Evolutionary conservation across 1,140 invertebrate genomes (phyloP).

Genomic region (Atta cephalotes): DNA sequence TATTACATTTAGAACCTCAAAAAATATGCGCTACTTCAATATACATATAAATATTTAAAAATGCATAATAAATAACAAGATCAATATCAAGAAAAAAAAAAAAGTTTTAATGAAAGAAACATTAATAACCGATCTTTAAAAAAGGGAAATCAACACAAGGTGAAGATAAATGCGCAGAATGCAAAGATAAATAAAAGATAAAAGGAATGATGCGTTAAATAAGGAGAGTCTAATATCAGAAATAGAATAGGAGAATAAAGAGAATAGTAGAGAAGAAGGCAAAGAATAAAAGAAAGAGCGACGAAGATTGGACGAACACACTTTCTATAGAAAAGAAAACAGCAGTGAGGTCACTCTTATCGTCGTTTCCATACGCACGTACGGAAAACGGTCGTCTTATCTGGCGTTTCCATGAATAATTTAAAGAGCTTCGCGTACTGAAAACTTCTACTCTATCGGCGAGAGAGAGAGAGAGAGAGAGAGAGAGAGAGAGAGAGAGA

Average conservation of each 20-base stretch:
- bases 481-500: background rate
- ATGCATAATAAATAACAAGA: background rate
- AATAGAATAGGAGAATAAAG: background rate
- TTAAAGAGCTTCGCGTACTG: slow-evolving; percentile 73
- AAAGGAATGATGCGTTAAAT: background rate
- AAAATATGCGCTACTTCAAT: too few species aligned
- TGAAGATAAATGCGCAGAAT: background rate
- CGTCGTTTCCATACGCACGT: slow-evolving; percentile 75
- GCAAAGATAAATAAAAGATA: background rate
- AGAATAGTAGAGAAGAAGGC: background rate
- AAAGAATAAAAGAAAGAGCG: slow-evolving; percentile 16
- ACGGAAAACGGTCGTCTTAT: slow-evolving; percentile 76
- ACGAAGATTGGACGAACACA: slow-evolving; percentile 22
- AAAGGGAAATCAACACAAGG: background rate
- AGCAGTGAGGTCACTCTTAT: slow-evolving; percentile 72
- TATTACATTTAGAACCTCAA: too few species aligned
- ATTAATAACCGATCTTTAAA: background rate
- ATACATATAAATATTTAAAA: background rate
- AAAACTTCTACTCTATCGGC: slow-evolving; percentile 68
- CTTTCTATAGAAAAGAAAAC: slow-evolving; percentile 60
- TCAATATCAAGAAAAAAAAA: background rate
- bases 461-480: slow-evolving; percentile 14
- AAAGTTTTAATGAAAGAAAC: slow-evolving; percentile 13
- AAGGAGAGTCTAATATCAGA: slow-evolving; percentile 6
- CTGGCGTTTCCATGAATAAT: slow-evolving; percentile 79